Conservation (phyloP, 2,888 invertebrate genomes). For the Cosmia pyralina region DNA sequence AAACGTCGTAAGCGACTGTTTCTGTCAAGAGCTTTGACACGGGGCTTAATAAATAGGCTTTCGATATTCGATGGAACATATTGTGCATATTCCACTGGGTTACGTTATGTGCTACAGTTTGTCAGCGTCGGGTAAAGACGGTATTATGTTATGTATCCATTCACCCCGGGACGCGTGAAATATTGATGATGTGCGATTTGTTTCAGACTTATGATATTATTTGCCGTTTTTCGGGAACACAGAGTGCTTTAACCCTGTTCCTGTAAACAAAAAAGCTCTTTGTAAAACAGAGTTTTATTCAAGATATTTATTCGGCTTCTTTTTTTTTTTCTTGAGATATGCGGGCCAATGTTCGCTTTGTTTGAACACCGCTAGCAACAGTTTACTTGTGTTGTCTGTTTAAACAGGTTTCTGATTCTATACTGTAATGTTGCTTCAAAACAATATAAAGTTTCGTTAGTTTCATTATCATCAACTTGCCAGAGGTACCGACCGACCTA, state of each 20-base stretch:
- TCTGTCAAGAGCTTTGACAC: slow-evolving; percentile 1
- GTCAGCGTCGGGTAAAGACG: slow-evolving; percentile 34
- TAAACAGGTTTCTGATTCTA: neutral
- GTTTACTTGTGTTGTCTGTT: neutral
- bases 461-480: neutral
- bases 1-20: slow-evolving; percentile 34
- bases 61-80: slow-evolving; percentile 49
- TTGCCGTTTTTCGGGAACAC: slow-evolving; percentile 25
- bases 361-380: neutral
- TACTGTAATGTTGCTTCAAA: neutral
- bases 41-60: slow-evolving; percentile 46
- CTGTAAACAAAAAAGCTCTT: slow-evolving; percentile 31
- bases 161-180: slow-evolving; percentile 36
- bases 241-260: slow-evolving; percentile 30
- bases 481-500: neutral
- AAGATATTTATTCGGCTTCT: slow-evolving; percentile 9
- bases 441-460: neutral
- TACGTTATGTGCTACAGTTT: slow-evolving; percentile 37
- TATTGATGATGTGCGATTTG: slow-evolving; percentile 55
- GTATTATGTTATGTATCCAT: slow-evolving; percentile 50
- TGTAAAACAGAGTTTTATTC: slow-evolving; percentile 27
- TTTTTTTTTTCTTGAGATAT: neutral
- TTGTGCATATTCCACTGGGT: slow-evolving; percentile 39
- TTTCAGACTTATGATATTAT: slow-evolving; percentile 45
- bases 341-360: neutral